Evolutionary conservation across 2,113 vertebrate species (phyloP).

Genomic region (Callithrix jacchus): DNA sequence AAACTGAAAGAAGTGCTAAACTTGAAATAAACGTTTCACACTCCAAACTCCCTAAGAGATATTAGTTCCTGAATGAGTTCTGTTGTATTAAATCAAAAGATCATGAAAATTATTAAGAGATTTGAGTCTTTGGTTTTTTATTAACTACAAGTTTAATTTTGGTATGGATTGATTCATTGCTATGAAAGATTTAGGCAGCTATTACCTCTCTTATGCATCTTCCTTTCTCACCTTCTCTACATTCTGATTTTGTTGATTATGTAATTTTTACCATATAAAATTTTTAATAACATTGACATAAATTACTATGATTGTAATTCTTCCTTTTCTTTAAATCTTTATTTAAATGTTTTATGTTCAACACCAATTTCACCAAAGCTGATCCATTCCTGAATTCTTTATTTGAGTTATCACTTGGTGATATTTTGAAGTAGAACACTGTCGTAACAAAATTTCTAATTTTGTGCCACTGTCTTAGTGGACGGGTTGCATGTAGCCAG

Average conservation of each 20-base stretch:
- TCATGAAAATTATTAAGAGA: neutral
- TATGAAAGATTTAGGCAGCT: neutral
- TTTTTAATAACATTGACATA: neutral
- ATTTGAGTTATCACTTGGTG: neutral
- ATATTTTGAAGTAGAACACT: neutral
- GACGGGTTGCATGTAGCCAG: neutral
- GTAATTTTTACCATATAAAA: neutral
- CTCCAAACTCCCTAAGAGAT: neutral
- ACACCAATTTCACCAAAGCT: neutral
- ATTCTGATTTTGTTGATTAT: conserved; percentile 25
- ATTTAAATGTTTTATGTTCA: neutral
- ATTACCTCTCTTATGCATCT: neutral
- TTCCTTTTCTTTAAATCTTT: conserved; percentile 1
- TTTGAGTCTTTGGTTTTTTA: neutral
- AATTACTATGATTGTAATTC: neutral
- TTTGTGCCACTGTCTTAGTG: neutral
- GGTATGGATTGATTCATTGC: neutral
- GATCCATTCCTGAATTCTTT: neutral
- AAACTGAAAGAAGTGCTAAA: neutral
- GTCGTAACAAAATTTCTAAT: neutral
- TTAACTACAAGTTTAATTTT: conserved; percentile 11
- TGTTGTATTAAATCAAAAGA: conserved; percentile 13
- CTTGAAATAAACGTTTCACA: conserved; percentile 27
- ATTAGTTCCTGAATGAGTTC: neutral
- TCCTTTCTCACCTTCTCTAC: neutral